Evolutionary conservation across 2,888 invertebrate genomes (phyloP).

Genomic region (Eudemis profundana): DNA sequence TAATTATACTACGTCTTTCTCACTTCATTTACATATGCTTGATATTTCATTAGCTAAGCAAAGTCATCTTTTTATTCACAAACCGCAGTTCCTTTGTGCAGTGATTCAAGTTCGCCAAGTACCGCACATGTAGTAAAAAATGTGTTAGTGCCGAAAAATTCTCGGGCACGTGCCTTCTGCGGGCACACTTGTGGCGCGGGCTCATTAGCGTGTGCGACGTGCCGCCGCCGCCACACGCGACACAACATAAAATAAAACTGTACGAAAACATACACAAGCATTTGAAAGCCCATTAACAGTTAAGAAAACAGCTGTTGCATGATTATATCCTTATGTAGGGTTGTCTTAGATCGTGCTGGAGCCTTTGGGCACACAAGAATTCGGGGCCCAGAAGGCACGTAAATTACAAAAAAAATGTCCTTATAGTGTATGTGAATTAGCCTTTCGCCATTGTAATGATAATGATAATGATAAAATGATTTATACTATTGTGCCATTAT

Average conservation of each 20-base stretch:
- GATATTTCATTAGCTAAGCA: conserved; percentile 22
- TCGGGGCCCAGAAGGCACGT: too few relatives aligned
- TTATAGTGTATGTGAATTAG: too few relatives aligned
- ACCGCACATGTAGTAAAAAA: conserved; percentile 31
- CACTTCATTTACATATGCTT: conserved; percentile 38
- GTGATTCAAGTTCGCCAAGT: conserved; percentile 35
- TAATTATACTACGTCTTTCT: not conserved
- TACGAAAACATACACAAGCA: not conserved
- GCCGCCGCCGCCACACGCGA: not conserved
- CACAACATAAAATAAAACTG: not conserved
- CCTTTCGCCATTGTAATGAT: too few relatives aligned
- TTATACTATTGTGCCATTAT: too few relatives aligned
- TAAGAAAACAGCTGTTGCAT: too few relatives aligned
- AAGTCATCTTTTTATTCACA: conserved; percentile 6
- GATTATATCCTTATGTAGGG: too few relatives aligned
- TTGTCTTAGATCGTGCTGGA: too few relatives aligned
- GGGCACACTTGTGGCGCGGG: conserved; percentile 49
- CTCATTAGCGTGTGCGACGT: conserved; percentile 53
- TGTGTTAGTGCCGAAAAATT: conserved; percentile 56
- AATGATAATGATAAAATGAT: too few relatives aligned
- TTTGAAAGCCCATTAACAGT: not conserved
- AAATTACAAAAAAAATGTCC: too few relatives aligned
- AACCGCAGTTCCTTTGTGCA: conserved; percentile 30
- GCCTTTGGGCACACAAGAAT: too few relatives aligned
- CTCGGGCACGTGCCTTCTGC: conserved; percentile 54